Evolutionary conservation across 2,113 vertebrate species (phyloP).

Genomic region (Microcebus ravelobensis): DNA sequence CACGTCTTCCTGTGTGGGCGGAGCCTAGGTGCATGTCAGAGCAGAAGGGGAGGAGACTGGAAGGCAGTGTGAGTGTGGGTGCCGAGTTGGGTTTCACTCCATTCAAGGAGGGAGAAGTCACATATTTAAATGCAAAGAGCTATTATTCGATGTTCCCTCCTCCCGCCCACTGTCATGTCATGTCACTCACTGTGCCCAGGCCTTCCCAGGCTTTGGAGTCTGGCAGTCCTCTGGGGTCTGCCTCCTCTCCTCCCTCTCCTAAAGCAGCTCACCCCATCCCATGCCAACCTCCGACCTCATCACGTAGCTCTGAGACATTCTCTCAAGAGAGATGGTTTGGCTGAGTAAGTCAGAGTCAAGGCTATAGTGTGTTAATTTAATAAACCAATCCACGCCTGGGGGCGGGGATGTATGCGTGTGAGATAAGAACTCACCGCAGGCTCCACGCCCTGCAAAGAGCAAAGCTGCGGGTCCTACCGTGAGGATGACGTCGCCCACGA

Average conservation of each 20-base stretch:
- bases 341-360: neutral
- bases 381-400: neutral
- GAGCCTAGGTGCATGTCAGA: accelerated
- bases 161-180: neutral
- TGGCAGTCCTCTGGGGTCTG: neutral
- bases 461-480: slow-evolving; percentile 83
- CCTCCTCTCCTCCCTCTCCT: neutral
- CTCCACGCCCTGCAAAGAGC: neutral
- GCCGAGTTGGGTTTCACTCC: neutral
- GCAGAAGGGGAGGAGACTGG: neutral
- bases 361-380: neutral
- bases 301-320: neutral
- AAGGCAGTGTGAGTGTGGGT: neutral
- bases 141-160: neutral
- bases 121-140: neutral
- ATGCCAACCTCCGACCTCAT: neutral
- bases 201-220: neutral
- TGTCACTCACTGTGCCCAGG: neutral
- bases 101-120: neutral
- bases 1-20: neutral
- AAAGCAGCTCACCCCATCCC: neutral
- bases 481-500: slow-evolving; percentile 89
- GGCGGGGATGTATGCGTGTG: too few species aligned
- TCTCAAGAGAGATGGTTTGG: neutral
- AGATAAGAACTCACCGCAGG: neutral